Base-by-base conservation (phyloP, 2,797 vertebrate genomes). In the Microctenopoma steveboyesi region DNA sequence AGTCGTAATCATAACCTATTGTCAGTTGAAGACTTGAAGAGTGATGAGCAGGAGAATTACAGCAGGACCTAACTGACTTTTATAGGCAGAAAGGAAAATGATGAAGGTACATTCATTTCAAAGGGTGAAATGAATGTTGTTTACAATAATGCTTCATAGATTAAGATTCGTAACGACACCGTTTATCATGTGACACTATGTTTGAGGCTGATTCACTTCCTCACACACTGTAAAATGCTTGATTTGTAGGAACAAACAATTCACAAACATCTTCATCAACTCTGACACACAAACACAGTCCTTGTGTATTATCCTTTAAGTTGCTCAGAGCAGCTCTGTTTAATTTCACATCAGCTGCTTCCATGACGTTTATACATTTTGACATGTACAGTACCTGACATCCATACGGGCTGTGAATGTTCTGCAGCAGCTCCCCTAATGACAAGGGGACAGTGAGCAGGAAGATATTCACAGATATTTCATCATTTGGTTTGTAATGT, bases 401-500 rank as follows among this genome's bases (percentile, higher is more conserved):
- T 63, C 52, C 9, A 7, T 0, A 0, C 43, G 30, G 33, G 30
- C 60, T 61, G 15, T 7, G 2, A 43, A 5, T 14, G 35, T 33
- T 68, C 37, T 39, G 59, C 61, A 48, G 50, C 43, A 46, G 35
- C 61, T 64, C n/a, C 5, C 4, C 51, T 27, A 33, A 64, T 27
- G 50, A 52, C 1, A n/a, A 73, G 46, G 46, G 72, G 67, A 61
- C 49, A 18, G 33, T 11, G 56, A 61, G 48, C 27, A 13, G 40
- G 18, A 73, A 66, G 75, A 74, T 74, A 74, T 77, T 79, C 83
- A 65, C 60, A 46, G 28, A 72, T 78, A 76, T 89, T 80, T 78
- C 82, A 79, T 88, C 86, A 82, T 78, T 79, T 74, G 71, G 68
- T 74, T 64, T 69, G 81, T 80, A 59, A 82, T 74, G 49, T 84